Evolutionary conservation across 2,113 vertebrate species (phyloP), one percentile per base, ranked within the genome.

Genomic region (Psittacus erithacus): DNA sequence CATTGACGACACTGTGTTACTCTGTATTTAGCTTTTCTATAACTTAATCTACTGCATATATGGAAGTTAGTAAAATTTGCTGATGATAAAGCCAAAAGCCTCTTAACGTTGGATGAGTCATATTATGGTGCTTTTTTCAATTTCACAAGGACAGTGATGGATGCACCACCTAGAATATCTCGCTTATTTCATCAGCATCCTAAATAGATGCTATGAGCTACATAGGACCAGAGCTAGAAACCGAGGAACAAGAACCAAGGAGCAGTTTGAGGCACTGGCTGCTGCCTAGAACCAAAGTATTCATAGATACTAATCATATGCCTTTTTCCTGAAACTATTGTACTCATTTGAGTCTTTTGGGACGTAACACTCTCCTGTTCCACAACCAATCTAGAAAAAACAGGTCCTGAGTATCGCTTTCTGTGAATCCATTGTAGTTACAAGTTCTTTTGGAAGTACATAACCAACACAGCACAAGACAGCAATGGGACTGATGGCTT

Each of bases 301-400:
- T 74, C 80, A 23, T 10, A 68, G 22, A 28, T 35, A 33, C 17
- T 28, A 47, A 31, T 10, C 14, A 11, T 12, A 47, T 12, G 27
- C 11, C 23, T 8, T 77, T 70, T 49, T 83, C 15, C 50, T 77
- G 33, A 74, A 73, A 77, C 6, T 9, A 4, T 8, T 59, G 8
- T 13, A 65, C 13, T 50, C 11, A 47, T 35, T 23, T 0, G 0
- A 88, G 18, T 41, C 18, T 73, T 88, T 82, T 43, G 27, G 12
- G 35, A 41, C 3, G 10, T 35, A 64, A 41, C 17, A 59, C 7
- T 29, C 17, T 43, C 39, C 39, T 52, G 16, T 43, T 33, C 28
- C 1, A 0, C 33, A 29, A 50, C 18, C 35, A 60, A 24, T 35
- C 33, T 60, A 31, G 33, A 47, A 73, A 39, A 87, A 75, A 12